Evolutionary conservation across 1,140 invertebrate species (phyloP).

Genomic region (Thaumatotibia leucotreta): DNA sequence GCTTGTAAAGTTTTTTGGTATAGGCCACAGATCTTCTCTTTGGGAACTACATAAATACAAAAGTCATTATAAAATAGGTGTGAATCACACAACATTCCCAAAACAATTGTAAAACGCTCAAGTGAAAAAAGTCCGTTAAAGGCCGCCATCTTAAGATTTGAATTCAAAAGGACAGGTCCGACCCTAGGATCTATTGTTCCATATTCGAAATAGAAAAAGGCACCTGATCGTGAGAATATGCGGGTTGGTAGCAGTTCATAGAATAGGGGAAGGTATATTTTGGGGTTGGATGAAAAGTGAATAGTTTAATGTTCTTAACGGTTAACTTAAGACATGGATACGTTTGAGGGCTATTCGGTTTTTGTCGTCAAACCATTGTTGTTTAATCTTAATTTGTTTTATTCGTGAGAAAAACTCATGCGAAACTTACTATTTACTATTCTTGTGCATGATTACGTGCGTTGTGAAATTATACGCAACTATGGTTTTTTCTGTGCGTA

Average conservation of each 20-base stretch:
- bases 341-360: constrained; percentile 15
- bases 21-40: too few relatives aligned
- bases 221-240: constrained; percentile 52
- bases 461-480: neutral
- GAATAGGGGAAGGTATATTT: constrained; percentile 28
- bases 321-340: constrained; percentile 25
- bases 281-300: constrained; percentile 23
- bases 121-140: constrained; percentile 7
- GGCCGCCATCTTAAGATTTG: constrained; percentile 22
- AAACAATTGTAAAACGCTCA: neutral
- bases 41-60: neutral
- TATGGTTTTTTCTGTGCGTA: neutral
- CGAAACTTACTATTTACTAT: neutral
- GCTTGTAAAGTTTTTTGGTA: too few relatives aligned
- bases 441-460: neutral
- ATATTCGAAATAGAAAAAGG: constrained; percentile 30
- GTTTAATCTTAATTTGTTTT: constrained; percentile 19
- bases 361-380: constrained; percentile 19
- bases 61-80: neutral
- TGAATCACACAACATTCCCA: neutral
- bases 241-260: constrained; percentile 21
- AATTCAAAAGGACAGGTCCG: constrained; percentile 32
- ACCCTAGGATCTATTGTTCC: constrained; percentile 23
- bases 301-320: constrained; percentile 43
- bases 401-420: constrained; percentile 4